Evolutionary conservation across 2,888 invertebrate species (phyloP), one percentile per base, ranked within the genome.

Genomic region (Endotricha flammealis): DNA sequence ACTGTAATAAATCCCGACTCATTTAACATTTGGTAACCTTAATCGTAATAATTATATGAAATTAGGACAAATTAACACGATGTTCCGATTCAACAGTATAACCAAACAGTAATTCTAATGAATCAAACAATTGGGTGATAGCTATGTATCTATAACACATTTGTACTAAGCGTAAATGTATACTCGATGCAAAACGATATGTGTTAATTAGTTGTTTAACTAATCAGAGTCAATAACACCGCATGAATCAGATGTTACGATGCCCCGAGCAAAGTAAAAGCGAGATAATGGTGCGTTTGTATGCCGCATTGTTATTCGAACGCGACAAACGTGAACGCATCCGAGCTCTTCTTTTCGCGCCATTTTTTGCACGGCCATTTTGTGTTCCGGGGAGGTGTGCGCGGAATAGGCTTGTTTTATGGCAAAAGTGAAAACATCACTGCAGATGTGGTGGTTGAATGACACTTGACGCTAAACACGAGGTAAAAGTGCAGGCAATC

Each of bases 401-500:
- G 64, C 63, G 65, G 66, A 76, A 72, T 68, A 58, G 48, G 45
- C 55, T 53, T 55, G 61, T 74, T 74, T 72, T 68, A 70, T 73
- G 62, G 69, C 63, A 78, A 80, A 79, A 81, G 81, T 81, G 79
- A 81, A 79, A 82, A 65, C 64, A 50, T 56, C 53, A 67, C 55
- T 43, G 55, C 46, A 39, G 27, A 34, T 35, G 43, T 56, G 53
- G 54, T 62, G 53, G 63, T 63, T 67, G 60, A 66, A 64, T 56
- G 66, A 66, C 65, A 64, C 46, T 55, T 53, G 48, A 50, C 38
- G 36, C 20, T 42, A 53, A 51, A 49, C 50, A 33, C 14, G 29
- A 32, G 28, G 25, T 30, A 30, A 39, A 36, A 34, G 32, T 30
- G 44, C 44, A 52, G 55, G 53, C 44, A 44, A 48, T 53, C 57